phyloP scores from a whole-genome alignment of 2,888 invertebrate species.

The Noctuana brunneofusca region DNA sequence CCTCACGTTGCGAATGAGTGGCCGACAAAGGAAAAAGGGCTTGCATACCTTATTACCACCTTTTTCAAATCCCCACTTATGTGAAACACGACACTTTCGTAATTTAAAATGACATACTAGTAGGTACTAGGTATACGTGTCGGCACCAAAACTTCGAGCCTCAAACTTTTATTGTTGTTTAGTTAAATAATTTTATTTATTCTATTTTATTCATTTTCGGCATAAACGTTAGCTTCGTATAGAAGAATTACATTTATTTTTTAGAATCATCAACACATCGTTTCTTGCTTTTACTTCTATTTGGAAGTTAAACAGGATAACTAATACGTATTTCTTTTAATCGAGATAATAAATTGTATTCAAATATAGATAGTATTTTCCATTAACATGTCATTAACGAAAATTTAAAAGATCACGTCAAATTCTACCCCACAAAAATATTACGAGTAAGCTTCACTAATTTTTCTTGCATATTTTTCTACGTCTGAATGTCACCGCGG shows the following conservation, averaged over 20 bases:
- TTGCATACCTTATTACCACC: constrained; percentile 82
- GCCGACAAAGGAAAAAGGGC: constrained; percentile 82
- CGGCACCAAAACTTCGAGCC: background rate
- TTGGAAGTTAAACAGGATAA: too few relatives aligned
- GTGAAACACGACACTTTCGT: constrained; percentile 72
- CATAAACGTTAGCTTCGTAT: too few relatives aligned
- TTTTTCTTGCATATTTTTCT: constrained; percentile 54
- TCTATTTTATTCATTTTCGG: background rate
- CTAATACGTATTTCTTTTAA: too few relatives aligned
- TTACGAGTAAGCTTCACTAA: constrained; percentile 23
- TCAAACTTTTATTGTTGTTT: background rate
- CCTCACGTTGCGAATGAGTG: constrained; percentile 77
- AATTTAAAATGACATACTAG: constrained; percentile 57
- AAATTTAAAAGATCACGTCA: background rate
- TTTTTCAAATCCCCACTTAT: constrained; percentile 80
- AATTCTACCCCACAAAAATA: constrained; percentile 2
- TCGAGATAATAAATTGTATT: too few relatives aligned
- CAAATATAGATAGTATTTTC: too few relatives aligned
- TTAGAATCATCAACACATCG: too few relatives aligned
- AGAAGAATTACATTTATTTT: too few relatives aligned
- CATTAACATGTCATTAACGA: background rate
- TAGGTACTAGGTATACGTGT: background rate
- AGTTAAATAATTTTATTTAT: background rate
- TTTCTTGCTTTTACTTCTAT: background rate
- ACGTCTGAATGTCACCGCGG: constrained; percentile 71